Percentiles rank a stretch among this genome's conserved stretches.
Conservation (phyloP, 2,888 invertebrate species). For the Netelia fuscicornis region DNA sequence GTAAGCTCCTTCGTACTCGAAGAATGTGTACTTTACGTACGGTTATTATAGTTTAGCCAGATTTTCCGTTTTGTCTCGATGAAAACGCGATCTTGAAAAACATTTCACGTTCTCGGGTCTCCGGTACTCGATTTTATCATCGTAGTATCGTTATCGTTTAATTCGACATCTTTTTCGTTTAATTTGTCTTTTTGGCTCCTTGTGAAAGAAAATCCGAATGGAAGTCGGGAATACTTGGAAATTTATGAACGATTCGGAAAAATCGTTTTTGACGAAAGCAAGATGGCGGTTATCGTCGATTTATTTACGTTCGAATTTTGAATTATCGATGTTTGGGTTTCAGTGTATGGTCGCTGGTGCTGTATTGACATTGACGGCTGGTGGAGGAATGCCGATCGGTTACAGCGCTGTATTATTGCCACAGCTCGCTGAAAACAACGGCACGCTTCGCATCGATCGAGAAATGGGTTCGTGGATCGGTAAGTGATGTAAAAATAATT, state of each 20-base stretch:
- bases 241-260: too few relatives aligned
- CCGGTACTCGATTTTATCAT: neutral
- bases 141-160: neutral
- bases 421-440: conserved; percentile 88
- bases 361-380: conserved; percentile 89
- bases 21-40: neutral
- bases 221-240: too few relatives aligned
- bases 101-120: neutral
- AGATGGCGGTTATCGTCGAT: neutral
- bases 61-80: conserved; percentile 7
- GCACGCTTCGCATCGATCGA: conserved; percentile 88
- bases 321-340: conserved; percentile 77
- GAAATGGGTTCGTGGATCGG: conserved; percentile 93
- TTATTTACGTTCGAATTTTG: neutral
- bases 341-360: conserved; percentile 91
- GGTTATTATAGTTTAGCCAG: neutral
- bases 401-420: conserved; percentile 92
- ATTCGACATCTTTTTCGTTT: neutral
- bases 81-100: neutral
- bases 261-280: too few relatives aligned
- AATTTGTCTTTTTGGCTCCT: conserved; percentile 25
- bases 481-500: conserved; percentile 80
- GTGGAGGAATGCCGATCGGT: conserved; percentile 92
- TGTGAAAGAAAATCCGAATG: too few relatives aligned
- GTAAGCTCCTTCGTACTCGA: neutral